Percentiles rank a stretch among this genome's conserved stretches.
Evolutionary conservation across 2,797 vertebrate species (phyloP).

Genomic region (Sciurus carolinensis): DNA sequence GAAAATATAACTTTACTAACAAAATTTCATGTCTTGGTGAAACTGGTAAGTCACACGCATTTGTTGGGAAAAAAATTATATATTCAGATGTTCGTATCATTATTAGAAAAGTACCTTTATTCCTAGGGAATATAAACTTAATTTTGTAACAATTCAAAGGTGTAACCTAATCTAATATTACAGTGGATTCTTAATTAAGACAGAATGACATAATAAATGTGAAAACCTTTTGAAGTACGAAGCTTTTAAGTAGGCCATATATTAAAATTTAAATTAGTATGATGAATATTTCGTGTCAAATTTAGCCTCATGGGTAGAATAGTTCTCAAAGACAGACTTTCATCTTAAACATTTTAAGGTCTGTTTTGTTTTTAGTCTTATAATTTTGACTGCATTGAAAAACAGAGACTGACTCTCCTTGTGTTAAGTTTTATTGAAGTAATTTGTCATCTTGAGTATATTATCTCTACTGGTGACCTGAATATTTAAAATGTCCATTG

Average conservation of each 20-base stretch:
- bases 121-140: constrained; percentile 26
- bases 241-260: constrained; percentile 59
- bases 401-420: constrained; percentile 45
- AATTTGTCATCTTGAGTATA: constrained; percentile 58
- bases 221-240: constrained; percentile 55
- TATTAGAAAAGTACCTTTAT: constrained; percentile 56
- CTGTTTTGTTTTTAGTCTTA: constrained; percentile 71
- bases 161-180: constrained; percentile 51
- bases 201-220: constrained; percentile 57
- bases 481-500: constrained; percentile 68
- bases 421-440: constrained; percentile 51
- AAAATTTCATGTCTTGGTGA: not conserved
- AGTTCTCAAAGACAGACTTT: constrained; percentile 68
- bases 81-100: not conserved
- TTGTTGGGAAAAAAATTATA: constrained; percentile 21
- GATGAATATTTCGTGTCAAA: constrained; percentile 72
- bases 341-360: constrained; percentile 67
- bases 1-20: not conserved
- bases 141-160: constrained; percentile 52
- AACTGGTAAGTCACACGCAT: not conserved
- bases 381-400: constrained; percentile 47
- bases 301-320: constrained; percentile 64
- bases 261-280: constrained; percentile 78
- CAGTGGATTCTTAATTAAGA: constrained; percentile 74
- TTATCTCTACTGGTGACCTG: constrained; percentile 58